These are phyloP conservation scores for Orius insidiosus DNA, from an alignment of 1,140 invertebrate genomes.

Conservation along the genomic window DNA sequence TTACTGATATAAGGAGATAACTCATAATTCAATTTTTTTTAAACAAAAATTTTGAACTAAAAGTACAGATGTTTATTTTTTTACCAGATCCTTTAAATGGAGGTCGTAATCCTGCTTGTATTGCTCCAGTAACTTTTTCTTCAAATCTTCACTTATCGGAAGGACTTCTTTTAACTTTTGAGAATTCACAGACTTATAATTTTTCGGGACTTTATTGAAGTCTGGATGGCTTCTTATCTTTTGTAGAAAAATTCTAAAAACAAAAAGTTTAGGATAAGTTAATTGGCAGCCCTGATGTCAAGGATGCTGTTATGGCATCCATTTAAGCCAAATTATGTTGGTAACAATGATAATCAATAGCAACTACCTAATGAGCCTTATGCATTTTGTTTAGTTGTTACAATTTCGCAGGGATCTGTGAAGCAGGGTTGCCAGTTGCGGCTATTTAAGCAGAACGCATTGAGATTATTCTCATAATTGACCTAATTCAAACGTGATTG, in stretches of 20 bases:
- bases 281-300: neutral
- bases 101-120: slow-evolving; percentile 57
- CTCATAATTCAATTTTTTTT: neutral
- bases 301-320: too few species aligned
- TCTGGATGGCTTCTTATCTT: slow-evolving; percentile 76
- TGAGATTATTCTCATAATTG: too few species aligned
- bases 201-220: slow-evolving; percentile 47
- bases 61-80: neutral
- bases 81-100: slow-evolving; percentile 39
- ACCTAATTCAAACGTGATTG: too few species aligned
- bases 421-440: too few species aligned
- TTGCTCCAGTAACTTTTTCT: slow-evolving; percentile 50
- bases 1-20: neutral
- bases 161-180: slow-evolving; percentile 60
- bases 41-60: too few species aligned
- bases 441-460: too few species aligned
- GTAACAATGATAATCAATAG: too few species aligned
- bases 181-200: slow-evolving; percentile 49
- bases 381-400: too few species aligned
- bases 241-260: slow-evolving; percentile 66
- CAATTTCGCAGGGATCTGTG: too few species aligned
- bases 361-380: too few species aligned
- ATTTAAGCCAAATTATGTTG: too few species aligned
- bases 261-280: slow-evolving; percentile 5
- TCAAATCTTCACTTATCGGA: slow-evolving; percentile 70